Percentiles rank a stretch among this genome's conserved stretches.
phyloP scores from a whole-genome alignment of 2,797 vertebrate species.

The Meda fulgida region DNA sequence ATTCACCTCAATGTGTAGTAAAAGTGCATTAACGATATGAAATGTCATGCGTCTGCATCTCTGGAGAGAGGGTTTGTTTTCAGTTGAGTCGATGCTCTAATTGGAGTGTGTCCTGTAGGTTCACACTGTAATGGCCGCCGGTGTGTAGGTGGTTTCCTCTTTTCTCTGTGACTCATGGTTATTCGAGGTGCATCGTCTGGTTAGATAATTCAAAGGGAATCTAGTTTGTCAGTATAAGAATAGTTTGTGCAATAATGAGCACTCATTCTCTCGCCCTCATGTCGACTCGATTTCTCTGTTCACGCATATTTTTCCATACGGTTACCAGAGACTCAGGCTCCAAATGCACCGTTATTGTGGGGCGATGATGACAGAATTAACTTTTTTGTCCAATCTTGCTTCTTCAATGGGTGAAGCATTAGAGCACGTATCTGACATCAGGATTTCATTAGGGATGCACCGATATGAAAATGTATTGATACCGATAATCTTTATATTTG shows the following conservation, averaged over 20 bases:
- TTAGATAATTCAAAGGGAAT: neutral
- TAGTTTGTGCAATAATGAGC: slow-evolving; percentile 8
- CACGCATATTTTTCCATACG: neutral
- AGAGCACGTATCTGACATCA: neutral
- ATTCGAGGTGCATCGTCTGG: neutral
- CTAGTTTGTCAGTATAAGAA: neutral
- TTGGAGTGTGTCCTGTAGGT: slow-evolving; percentile 10
- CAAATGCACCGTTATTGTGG: too few relatives aligned
- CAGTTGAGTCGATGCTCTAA: neutral
- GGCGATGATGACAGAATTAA: neutral
- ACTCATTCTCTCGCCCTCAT: neutral
- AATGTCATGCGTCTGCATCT: neutral
- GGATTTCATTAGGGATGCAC: neutral
- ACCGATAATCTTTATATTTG: too few relatives aligned
- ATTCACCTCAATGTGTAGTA: neutral
- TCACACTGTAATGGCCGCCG: neutral
- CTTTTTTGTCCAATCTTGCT: neutral
- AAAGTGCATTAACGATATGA: slow-evolving; percentile 4
- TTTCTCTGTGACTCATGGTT: slow-evolving; percentile 28
- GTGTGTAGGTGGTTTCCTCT: slow-evolving; percentile 32
- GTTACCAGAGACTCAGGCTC: neutral
- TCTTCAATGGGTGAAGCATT: neutral
- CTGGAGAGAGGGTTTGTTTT: slow-evolving; percentile 1
- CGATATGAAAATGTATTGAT: too few relatives aligned
- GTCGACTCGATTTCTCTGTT: neutral